Conservation (phyloP, 92 coral and sea anemone species). For the Palythoa grandis region DNA sequence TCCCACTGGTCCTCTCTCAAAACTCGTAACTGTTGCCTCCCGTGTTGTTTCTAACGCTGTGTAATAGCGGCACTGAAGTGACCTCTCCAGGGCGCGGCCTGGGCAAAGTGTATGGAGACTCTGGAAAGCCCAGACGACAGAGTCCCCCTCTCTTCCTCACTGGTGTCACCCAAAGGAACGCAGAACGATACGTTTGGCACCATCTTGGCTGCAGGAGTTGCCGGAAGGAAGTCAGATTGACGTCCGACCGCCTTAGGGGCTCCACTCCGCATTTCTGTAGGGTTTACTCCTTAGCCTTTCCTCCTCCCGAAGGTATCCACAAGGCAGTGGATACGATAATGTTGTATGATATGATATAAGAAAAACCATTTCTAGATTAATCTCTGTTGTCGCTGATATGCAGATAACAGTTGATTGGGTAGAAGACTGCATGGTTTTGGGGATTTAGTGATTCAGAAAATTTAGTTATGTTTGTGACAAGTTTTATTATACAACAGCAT, state of each 20-base stretch:
- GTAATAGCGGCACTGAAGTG: conserved; percentile 1
- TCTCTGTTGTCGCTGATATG: no score
- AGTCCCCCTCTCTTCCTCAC: conserved; percentile 41
- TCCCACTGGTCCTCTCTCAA: no score
- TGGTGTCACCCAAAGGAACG: conserved; percentile 36
- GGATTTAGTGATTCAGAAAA: no score
- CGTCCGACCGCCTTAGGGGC: background rate
- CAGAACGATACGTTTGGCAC: background rate
- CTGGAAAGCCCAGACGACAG: no score
- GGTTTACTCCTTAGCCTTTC: conserved; percentile 30
- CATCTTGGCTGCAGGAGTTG: conserved; percentile 11
- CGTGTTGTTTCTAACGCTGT: background rate
- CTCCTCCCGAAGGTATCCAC: conserved; percentile 26
- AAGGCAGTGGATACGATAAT: conserved; percentile 24
- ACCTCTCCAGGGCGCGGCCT: no score
- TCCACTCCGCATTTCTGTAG: conserved; percentile 10
- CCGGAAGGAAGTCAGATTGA: background rate
- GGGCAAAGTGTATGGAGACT: conserved; percentile 36
- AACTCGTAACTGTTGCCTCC: conserved; percentile 43
- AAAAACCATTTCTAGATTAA: no score
- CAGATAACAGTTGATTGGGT: background rate
- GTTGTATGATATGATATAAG: no score
- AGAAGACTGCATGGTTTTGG: no score
- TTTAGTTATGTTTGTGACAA: no score
- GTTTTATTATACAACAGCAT: background rate